phyloP scores from a whole-genome alignment of 2,888 invertebrate species.

The Aquatica leii region DNA sequence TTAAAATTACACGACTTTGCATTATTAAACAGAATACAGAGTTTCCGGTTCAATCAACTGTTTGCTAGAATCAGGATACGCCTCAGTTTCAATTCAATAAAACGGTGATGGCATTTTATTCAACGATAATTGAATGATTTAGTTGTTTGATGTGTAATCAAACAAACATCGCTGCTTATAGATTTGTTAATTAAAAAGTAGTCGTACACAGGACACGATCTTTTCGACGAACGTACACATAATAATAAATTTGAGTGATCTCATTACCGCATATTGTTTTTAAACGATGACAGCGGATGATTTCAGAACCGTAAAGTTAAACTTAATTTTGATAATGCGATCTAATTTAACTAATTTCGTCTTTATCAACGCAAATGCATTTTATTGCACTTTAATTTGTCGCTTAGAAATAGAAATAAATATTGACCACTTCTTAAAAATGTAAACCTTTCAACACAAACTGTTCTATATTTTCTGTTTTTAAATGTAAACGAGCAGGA shows the following conservation, averaged over 20 bases:
- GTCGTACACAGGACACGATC: slow-evolving; percentile 1
- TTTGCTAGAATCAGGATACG: slow-evolving; percentile 21
- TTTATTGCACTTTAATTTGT: too few relatives aligned
- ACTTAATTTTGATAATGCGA: background rate
- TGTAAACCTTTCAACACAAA: too few relatives aligned
- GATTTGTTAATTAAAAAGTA: slow-evolving; percentile 18
- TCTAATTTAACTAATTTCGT: too few relatives aligned
- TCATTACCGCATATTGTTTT: slow-evolving; percentile 6
- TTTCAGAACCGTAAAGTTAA: background rate
- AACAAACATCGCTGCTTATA: slow-evolving; percentile 9
- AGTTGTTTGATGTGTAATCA: slow-evolving; percentile 15
- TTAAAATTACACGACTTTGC: too few relatives aligned
- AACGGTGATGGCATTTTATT: slow-evolving; percentile 22
- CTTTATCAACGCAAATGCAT: too few relatives aligned
- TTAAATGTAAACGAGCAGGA: too few relatives aligned
- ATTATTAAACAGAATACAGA: too few relatives aligned
- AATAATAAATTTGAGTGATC: slow-evolving; percentile 14
- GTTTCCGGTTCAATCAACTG: slow-evolving; percentile 32
- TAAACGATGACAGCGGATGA: background rate
- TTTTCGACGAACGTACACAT: background rate
- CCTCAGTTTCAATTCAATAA: slow-evolving; percentile 38
- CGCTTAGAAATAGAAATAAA: too few relatives aligned
- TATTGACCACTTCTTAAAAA: too few relatives aligned
- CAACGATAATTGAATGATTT: slow-evolving; percentile 29
- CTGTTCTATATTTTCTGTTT: too few relatives aligned